phyloP scores from a whole-genome alignment of 37 sponge, comb jelly and placozoan species.

The Axinella damicornis region DNA sequence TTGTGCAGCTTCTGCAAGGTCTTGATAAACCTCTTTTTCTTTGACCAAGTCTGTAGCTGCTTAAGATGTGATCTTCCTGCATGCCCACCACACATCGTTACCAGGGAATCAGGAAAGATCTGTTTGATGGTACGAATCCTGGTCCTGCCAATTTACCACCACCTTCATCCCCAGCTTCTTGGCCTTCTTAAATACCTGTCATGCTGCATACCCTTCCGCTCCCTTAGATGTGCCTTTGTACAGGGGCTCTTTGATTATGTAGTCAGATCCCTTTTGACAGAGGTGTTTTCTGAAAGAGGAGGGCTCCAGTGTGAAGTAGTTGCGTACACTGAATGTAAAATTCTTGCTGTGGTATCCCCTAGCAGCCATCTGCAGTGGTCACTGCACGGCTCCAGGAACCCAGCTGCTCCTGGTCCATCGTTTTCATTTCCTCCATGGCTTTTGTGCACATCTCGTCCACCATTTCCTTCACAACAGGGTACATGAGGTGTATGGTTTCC shows the following conservation, averaged over 20 bases:
- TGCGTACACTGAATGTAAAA: conserved; percentile 12
- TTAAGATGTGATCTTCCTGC: conserved; percentile 26
- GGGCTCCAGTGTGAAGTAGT: conserved; percentile 26
- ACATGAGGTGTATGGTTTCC: neutral
- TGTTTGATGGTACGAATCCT: neutral
- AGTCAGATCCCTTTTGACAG: conserved; percentile 39
- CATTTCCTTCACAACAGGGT: conserved; percentile 22
- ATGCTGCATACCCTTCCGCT: conserved; percentile 52
- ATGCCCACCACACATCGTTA: conserved; percentile 64
- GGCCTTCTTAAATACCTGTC: conserved; percentile 12
- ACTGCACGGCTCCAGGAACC: conserved; percentile 57
- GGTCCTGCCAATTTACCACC: conserved; percentile 46
- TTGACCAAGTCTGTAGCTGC: neutral
- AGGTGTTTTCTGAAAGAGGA: conserved; percentile 42
- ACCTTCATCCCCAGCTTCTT: conserved; percentile 40
- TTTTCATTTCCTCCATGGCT: conserved; percentile 51
- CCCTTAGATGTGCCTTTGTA: conserved; percentile 42
- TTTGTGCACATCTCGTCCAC: conserved; percentile 36
- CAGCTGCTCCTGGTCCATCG: neutral
- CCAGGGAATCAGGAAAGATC: neutral
- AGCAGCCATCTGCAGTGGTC: conserved; percentile 49
- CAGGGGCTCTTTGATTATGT: conserved; percentile 17
- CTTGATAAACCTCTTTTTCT: conserved; percentile 23
- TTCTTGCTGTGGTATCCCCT: conserved; percentile 22
- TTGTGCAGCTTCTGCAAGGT: neutral